Evolutionary conservation across 2,888 invertebrate genomes (phyloP), one percentile per base, ranked within the genome.

Genomic region (Meteorus cinctellus): DNA sequence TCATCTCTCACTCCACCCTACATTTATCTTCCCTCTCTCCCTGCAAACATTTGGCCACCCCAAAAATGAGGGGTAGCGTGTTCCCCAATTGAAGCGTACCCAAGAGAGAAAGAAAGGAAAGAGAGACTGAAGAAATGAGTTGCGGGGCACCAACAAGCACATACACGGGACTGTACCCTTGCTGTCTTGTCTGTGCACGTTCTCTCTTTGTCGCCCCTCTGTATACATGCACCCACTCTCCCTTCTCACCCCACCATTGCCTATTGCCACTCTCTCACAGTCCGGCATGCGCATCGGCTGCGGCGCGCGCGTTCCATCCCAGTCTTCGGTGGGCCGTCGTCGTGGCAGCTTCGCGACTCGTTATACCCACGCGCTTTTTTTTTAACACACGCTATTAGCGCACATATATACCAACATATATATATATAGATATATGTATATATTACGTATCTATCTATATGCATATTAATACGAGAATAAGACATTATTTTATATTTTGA

Each of bases 291-390:
- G 77, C 79, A 80, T 75, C 79, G 76, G 69, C 67, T 74, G 73
- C 82, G 82, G 75, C 81, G 79, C 83, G 81, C 83, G 81, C 81
- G 79, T 79, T 79, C 78, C 74, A 82, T 75, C 82, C 86, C 87
- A 89, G 89, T 89, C 88, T 86, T 83, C 84, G 86, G 85, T 86
- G 85, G 87, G 84, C 85, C 88, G 87, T 85, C 83, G 87, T 82
- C 82, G 86, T 83, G 88, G 84, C 84, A 83, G 85, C 84, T 82
- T 83, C 83, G 82, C 82, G 82, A 82, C 82, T 83, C 83, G 82
- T 45, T 68, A 74, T 74, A 55, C 19, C 19, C 10, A 55, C 66
- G 59, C 70, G 70, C 65, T 27, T 63, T 65, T 65, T 45, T 76
- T 73, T 72, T 66, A 36, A 14, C 45, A 48, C 66, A 65, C 65